Evolutionary conservation across 2,888 invertebrate species (phyloP).

Genomic region (Metellina segmentata): DNA sequence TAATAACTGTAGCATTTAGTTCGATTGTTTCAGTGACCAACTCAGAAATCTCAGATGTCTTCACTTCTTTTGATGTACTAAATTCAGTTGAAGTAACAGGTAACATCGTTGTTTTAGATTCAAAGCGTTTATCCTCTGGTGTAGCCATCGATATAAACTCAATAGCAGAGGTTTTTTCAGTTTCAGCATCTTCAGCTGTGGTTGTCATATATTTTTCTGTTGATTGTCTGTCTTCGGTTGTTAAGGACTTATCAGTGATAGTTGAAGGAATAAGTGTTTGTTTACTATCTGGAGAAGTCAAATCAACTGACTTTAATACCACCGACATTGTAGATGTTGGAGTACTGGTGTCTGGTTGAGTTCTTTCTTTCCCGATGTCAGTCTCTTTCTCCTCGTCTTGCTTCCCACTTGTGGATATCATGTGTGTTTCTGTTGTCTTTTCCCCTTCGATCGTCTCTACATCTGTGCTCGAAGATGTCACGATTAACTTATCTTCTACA

Average conservation of each 20-base stretch:
- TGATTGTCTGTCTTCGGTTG: not conserved
- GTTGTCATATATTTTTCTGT: not conserved
- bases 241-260: not conserved
- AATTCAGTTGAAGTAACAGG: not conserved
- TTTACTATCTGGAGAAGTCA: not conserved
- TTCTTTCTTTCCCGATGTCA: not conserved
- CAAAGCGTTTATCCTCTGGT: not conserved
- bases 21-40: slow-evolving; percentile 46
- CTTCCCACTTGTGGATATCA: not conserved
- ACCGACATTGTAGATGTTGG: not conserved
- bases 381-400: not conserved
- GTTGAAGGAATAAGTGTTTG: slow-evolving; percentile 7
- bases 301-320: not conserved
- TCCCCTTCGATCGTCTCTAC: not conserved
- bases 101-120: not conserved
- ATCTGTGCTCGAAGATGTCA: not conserved
- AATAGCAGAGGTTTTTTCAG: not conserved
- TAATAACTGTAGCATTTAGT: slow-evolving; percentile 25
- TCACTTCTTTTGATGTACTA: not conserved
- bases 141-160: not conserved
- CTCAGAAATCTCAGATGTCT: slow-evolving; percentile 20
- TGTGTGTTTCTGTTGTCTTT: not conserved
- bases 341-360: not conserved
- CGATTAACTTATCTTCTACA: not conserved
- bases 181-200: not conserved